A percentile compares a stretch with the other conserved stretches of the same genome.
These are phyloP conservation scores for Paragorgia papillata DNA, from an alignment of 92 coral and sea anemone genomes.

Conservation along the genomic window DNA sequence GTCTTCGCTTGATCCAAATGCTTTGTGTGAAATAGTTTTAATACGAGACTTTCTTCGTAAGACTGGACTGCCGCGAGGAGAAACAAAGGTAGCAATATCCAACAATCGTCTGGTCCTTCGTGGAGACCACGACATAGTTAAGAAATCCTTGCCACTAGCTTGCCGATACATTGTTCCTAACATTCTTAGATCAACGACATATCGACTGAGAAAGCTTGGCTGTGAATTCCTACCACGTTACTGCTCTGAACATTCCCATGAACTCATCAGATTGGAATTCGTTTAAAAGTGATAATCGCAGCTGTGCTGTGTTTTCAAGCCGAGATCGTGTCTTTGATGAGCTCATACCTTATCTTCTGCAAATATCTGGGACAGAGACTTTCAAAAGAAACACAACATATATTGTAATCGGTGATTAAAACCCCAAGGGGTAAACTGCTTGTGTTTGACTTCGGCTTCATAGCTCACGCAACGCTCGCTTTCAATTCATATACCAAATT, in stretches of 20 bases:
- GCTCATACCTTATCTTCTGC: conserved; percentile 1
- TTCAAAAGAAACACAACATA: conserved; percentile 20
- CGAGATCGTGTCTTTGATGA: not conserved
- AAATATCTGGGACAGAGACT: not conserved
- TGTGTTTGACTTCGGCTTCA: not conserved
- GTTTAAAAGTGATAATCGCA: not conserved
- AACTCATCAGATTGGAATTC: not conserved
- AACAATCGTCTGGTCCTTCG: conserved; percentile 5
- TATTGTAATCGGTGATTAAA: conserved; percentile 21
- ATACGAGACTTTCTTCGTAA: conserved; percentile 13
- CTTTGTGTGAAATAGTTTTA: not conserved
- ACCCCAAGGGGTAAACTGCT: not conserved
- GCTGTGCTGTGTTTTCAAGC: conserved; percentile 34
- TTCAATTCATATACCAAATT: too few relatives aligned
- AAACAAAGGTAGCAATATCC: conserved; percentile 23
- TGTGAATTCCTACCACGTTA: not conserved
- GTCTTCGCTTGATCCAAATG: not conserved
- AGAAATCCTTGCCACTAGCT: not conserved
- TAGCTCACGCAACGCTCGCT: too few relatives aligned
- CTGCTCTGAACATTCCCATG: not conserved
- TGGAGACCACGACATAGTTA: not conserved
- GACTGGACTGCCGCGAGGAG: conserved; percentile 26
- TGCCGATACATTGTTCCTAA: not conserved
- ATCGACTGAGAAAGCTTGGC: not conserved
- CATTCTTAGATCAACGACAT: not conserved